Conservation (phyloP, 1,140 invertebrate genomes). For the Paraescarpia echinospica region DNA sequence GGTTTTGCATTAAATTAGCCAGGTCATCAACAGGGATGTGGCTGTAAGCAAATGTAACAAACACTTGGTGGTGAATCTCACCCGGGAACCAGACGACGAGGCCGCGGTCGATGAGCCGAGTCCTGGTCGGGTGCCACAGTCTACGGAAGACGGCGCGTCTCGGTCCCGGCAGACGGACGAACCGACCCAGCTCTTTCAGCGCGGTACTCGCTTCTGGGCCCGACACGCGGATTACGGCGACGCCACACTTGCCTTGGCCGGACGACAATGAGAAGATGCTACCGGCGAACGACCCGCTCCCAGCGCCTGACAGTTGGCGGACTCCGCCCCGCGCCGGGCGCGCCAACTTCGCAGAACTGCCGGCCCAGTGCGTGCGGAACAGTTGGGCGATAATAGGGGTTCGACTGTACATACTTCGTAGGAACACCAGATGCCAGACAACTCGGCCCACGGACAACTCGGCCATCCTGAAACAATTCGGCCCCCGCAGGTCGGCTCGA, state of each 20-base stretch:
- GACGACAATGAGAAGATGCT: constrained; percentile 53
- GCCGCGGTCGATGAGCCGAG: constrained; percentile 75
- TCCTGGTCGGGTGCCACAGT: constrained; percentile 66
- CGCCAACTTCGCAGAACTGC: not conserved
- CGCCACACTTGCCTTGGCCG: constrained; percentile 80
- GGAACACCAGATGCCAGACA: no score
- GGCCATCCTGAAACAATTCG: no score
- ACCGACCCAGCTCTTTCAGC: constrained; percentile 64
- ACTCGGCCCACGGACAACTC: no score
- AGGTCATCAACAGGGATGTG: no score
- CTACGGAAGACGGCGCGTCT: constrained; percentile 68
- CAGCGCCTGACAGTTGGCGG: constrained; percentile 14
- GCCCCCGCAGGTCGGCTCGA: no score
- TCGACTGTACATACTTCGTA: not conserved
- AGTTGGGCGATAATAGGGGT: not conserved
- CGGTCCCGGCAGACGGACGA: constrained; percentile 62
- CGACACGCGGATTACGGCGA: constrained; percentile 80
- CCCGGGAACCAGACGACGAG: constrained; percentile 85
- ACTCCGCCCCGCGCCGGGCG: not conserved
- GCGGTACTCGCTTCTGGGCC: constrained; percentile 66
- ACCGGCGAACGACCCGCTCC: not conserved
- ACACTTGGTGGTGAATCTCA: constrained; percentile 42
- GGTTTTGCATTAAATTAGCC: no score
- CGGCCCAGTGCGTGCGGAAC: not conserved
- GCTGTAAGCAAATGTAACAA: not conserved